Conservation (phyloP, 1,140 invertebrate genomes). For the Apocrypta bakeri region DNA sequence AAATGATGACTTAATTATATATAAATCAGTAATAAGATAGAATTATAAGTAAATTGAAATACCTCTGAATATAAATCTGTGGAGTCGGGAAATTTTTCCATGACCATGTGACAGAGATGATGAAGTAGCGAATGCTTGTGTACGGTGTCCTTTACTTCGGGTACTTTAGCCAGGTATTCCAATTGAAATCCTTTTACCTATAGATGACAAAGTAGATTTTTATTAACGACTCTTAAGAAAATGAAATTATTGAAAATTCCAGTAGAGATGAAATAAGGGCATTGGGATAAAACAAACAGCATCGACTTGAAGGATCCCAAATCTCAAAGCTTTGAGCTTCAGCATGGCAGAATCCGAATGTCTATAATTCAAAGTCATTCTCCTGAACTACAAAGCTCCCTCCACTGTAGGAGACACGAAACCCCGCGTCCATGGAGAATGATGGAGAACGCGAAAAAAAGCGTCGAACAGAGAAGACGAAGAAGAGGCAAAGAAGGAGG, state of each 20-base stretch:
- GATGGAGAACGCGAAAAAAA: conserved; percentile 16
- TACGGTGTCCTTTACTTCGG: conserved; percentile 99
- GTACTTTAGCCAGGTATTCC: conserved; percentile 97
- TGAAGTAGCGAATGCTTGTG: conserved; percentile 98
- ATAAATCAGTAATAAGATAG: no score
- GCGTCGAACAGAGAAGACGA: no score
- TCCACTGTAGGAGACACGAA: neutral
- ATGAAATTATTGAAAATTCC: no score
- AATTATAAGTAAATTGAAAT: conserved; percentile 52
- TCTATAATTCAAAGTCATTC: conserved; percentile 24
- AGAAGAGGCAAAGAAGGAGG: no score
- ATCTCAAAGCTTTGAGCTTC: neutral
- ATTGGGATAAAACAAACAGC: neutral
- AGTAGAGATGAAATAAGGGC: no score
- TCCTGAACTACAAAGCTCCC: conserved; percentile 19
- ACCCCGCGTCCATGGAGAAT: neutral
- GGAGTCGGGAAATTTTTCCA: conserved; percentile 96
- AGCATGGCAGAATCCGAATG: neutral
- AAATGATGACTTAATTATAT: no score
- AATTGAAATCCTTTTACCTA: conserved; percentile 97
- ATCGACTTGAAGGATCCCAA: conserved; percentile 4
- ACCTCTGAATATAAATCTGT: conserved; percentile 98
- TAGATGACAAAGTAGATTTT: conserved; percentile 45
- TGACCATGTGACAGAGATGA: conserved; percentile 97
- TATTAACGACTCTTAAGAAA: neutral